A percentile compares a stretch with the other conserved stretches of the same genome.
Conservation (phyloP, 1,140 invertebrate species). For the Melanaphis sacchari region DNA sequence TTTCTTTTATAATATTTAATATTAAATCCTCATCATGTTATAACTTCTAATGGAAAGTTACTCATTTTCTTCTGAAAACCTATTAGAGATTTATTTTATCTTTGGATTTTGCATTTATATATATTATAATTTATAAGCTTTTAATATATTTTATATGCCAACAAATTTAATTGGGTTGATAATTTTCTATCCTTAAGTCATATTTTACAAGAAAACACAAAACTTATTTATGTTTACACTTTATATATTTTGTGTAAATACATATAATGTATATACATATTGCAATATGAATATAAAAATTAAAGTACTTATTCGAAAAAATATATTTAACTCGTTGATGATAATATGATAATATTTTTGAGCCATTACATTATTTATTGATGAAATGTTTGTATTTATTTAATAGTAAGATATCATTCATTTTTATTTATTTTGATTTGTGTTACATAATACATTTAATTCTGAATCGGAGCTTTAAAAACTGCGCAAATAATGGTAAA, state of each 20-base stretch:
- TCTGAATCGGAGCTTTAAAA: background rate
- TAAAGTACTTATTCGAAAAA: background rate
- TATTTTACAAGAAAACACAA: background rate
- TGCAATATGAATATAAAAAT: background rate
- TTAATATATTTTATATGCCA: background rate
- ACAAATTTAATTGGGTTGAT: background rate
- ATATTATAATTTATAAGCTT: background rate
- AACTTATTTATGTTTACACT: background rate
- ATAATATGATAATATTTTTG: background rate
- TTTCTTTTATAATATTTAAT: background rate
- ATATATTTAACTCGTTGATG: background rate
- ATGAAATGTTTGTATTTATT: background rate
- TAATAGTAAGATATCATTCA: background rate
- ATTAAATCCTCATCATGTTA: too few relatives aligned
- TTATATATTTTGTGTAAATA: background rate
- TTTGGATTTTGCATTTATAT: background rate
- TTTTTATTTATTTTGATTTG: background rate
- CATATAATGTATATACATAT: background rate
- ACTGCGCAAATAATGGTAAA: background rate
- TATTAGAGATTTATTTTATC: background rate
- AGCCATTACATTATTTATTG: background rate
- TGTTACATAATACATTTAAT: slow-evolving; percentile 6
- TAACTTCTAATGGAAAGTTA: background rate
- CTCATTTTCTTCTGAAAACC: background rate
- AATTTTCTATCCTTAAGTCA: background rate